Percentiles rank a stretch among this genome's conserved stretches.
Conservation (phyloP, 2,888 invertebrate genomes). For the Morpho deidamia region DNA sequence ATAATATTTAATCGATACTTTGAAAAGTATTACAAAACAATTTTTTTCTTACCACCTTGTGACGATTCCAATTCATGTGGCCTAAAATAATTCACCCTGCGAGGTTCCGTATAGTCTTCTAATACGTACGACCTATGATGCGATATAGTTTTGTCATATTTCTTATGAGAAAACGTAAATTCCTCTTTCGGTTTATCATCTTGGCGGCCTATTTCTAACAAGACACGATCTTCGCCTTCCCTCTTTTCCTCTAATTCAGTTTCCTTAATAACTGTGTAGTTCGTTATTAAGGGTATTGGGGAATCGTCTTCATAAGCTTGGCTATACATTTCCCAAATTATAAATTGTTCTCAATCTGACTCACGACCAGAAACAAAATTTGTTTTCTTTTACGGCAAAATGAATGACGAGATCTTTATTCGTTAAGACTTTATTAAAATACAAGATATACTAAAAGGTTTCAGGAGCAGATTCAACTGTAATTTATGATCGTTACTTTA, state of each 20-base stretch:
- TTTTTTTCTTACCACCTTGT: slow-evolving; percentile 45
- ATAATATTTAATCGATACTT: neutral
- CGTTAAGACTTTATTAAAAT: too few species aligned
- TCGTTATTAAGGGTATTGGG: slow-evolving; percentile 60
- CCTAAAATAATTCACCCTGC: slow-evolving; percentile 52
- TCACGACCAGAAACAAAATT: neutral
- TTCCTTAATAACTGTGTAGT: slow-evolving; percentile 59
- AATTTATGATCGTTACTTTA: neutral
- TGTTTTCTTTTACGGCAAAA: too few species aligned
- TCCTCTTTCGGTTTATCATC: slow-evolving; percentile 68
- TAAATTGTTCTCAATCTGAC: neutral
- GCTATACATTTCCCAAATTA: slow-evolving; percentile 45
- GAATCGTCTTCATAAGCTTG: slow-evolving; percentile 59
- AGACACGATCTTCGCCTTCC: slow-evolving; percentile 59
- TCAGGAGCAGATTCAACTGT: neutral
- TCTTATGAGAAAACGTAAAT: slow-evolving; percentile 70
- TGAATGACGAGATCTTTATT: too few species aligned
- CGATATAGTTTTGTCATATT: slow-evolving; percentile 71
- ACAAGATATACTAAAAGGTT: too few species aligned
- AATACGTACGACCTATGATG: slow-evolving; percentile 67
- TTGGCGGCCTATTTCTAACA: slow-evolving; percentile 70
- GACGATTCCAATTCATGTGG: slow-evolving; percentile 55
- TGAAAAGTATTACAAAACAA: neutral
- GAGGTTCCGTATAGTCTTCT: slow-evolving; percentile 60
- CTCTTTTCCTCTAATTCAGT: slow-evolving; percentile 56